These are phyloP conservation scores for Patiria miniata DNA, from an alignment of 35 echinoderm and acorn worm species.

Conservation along the genomic window DNA sequence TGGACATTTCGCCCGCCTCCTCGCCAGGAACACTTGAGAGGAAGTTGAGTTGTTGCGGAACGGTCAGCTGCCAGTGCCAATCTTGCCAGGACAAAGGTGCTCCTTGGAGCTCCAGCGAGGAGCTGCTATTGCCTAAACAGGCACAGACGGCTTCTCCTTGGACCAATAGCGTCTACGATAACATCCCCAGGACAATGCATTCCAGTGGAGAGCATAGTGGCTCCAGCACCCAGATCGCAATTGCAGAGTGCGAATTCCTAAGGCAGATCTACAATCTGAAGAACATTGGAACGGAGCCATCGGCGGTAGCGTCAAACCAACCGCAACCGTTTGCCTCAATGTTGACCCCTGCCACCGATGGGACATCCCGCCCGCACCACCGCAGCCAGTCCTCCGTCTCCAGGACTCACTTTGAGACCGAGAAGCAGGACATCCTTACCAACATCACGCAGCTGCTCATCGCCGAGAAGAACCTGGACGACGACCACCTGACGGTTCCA, in stretches of 20 bases:
- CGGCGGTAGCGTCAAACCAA: background rate
- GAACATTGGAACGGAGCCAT: constrained; percentile 64
- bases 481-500: constrained; percentile 3
- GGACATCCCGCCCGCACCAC: background rate
- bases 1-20: constrained; percentile 7
- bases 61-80: constrained; percentile 64
- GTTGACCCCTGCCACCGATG: constrained; percentile 30
- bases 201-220: constrained; percentile 84
- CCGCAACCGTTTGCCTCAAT: background rate
- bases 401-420: constrained; percentile 53
- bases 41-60: constrained; percentile 38
- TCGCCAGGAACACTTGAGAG: constrained; percentile 11
- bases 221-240: constrained; percentile 53
- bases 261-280: constrained; percentile 93
- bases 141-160: constrained; percentile 8
- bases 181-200: constrained; percentile 84
- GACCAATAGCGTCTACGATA: constrained; percentile 83
- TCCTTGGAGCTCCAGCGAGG: constrained; percentile 50
- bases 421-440: constrained; percentile 86
- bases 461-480: constrained; percentile 35
- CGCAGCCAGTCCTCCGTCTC: background rate
- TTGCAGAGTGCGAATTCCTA: constrained; percentile 83
- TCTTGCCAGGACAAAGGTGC: constrained; percentile 59
- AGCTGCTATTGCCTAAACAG: background rate
- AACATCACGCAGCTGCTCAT: constrained; percentile 81